Evolutionary conservation across 2,888 invertebrate genomes (phyloP).

Genomic region (Ochropleura leucogaster): DNA sequence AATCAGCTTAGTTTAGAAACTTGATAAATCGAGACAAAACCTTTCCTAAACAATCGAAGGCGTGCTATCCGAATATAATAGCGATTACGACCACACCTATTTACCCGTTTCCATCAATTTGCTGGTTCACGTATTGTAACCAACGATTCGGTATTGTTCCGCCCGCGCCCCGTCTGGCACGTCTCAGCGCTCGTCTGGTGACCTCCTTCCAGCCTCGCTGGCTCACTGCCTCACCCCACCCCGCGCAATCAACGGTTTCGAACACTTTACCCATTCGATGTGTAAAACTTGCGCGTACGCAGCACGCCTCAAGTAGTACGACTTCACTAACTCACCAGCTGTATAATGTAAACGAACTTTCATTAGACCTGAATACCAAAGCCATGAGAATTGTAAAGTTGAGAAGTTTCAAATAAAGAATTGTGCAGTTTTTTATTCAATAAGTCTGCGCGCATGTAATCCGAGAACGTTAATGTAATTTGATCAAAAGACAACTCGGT

Average conservation of each 20-base stretch:
- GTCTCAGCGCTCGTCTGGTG: constrained; percentile 64
- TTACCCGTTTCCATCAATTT: constrained; percentile 59
- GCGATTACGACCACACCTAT: constrained; percentile 52
- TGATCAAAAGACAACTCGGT: constrained; percentile 26
- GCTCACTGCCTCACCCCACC: constrained; percentile 43
- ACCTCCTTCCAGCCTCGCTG: constrained; percentile 69
- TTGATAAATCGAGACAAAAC: constrained; percentile 27
- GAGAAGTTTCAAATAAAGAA: constrained; percentile 32
- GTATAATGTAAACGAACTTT: constrained; percentile 54
- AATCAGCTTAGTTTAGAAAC: constrained; percentile 11
- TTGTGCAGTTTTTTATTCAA: constrained; percentile 16
- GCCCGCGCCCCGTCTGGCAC: constrained; percentile 67
- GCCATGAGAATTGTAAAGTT: constrained; percentile 30
- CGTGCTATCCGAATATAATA: constrained; percentile 57
- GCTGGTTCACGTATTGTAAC: constrained; percentile 46
- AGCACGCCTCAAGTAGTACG: constrained; percentile 41
- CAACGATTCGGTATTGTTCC: constrained; percentile 67
- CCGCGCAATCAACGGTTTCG: constrained; percentile 62
- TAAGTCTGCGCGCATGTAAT: constrained; percentile 16
- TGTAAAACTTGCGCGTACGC: constrained; percentile 60
- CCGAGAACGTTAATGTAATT: constrained; percentile 35
- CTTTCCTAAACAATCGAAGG: constrained; percentile 45
- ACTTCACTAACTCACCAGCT: constrained; percentile 48
- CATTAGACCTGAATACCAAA: constrained; percentile 57
- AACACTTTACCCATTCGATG: constrained; percentile 58